These are phyloP conservation scores for Rotaria macrura DNA, from an alignment of 2,888 invertebrate species.

Conservation along the genomic window DNA sequence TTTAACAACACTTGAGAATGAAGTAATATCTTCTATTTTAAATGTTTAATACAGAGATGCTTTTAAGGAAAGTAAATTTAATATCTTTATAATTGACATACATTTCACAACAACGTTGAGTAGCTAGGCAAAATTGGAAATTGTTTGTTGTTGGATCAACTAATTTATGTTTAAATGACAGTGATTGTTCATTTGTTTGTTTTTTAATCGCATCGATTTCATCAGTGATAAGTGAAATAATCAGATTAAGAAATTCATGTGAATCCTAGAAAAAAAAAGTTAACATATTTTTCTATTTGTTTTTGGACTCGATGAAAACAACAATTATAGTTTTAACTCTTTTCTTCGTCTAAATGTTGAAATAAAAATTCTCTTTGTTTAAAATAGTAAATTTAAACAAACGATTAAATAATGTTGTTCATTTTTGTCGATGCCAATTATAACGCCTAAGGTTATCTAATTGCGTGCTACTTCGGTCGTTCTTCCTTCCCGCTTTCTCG, in stretches of 20 bases:
- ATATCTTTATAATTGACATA: neutral
- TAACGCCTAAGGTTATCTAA: neutral
- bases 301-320: too few species aligned
- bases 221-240: neutral
- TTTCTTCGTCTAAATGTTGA: neutral
- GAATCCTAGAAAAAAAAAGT: conserved; percentile 9
- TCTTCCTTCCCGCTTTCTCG: neutral
- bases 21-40: neutral
- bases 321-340: neutral
- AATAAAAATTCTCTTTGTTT: neutral
- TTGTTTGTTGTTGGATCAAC: conserved; percentile 14
- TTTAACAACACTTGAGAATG: neutral
- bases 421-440: neutral
- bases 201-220: neutral
- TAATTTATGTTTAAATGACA: neutral
- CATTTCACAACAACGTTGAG: neutral
- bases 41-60: neutral
- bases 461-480: neutral
- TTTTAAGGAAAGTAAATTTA: neutral
- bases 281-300: too few species aligned
- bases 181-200: neutral
- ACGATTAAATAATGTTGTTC: neutral
- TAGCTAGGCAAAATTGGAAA: conserved; percentile 3
- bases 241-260: conserved; percentile 21
- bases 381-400: neutral